A percentile compares a stretch with the other conserved stretches of the same genome.
Evolutionary conservation across 1,140 invertebrate genomes (phyloP).

Genomic region (Atopsyche davidsoni): DNA sequence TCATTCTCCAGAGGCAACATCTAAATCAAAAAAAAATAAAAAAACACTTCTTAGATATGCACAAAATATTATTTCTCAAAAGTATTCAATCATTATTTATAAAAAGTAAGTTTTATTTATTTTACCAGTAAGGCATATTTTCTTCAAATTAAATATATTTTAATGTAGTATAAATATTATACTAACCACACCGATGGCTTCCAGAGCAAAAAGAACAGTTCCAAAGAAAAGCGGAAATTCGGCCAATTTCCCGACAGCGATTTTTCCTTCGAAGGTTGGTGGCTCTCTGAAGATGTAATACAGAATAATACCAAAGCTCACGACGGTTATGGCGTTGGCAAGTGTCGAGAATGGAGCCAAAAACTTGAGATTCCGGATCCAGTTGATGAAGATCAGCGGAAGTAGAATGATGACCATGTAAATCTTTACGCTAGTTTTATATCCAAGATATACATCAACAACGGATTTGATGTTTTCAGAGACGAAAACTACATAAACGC

Average conservation of each 20-base stretch:
- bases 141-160: too few species aligned
- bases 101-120: too few species aligned
- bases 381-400: constrained; percentile 63
- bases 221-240: constrained; percentile 59
- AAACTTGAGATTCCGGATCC: constrained; percentile 65
- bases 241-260: constrained; percentile 39
- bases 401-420: constrained; percentile 57
- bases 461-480: constrained; percentile 64
- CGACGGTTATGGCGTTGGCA: constrained; percentile 61
- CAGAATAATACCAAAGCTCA: constrained; percentile 60
- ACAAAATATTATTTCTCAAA: background rate
- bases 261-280: constrained; percentile 42
- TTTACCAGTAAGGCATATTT: too few species aligned
- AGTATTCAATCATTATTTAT: too few species aligned
- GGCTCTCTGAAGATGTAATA: constrained; percentile 63
- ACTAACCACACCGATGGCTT: constrained; percentile 61
- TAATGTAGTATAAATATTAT: too few species aligned
- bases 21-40: constrained; percentile 46
- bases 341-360: constrained; percentile 68
- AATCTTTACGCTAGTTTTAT: constrained; percentile 38
- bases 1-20: constrained; percentile 81
- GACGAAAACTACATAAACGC: constrained; percentile 82
- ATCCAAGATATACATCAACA: constrained; percentile 43
- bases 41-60: constrained; percentile 20
- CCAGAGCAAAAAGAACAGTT: constrained; percentile 59